Base-by-base conservation (phyloP, 2,888 invertebrate species). In the Timema podura region DNA sequence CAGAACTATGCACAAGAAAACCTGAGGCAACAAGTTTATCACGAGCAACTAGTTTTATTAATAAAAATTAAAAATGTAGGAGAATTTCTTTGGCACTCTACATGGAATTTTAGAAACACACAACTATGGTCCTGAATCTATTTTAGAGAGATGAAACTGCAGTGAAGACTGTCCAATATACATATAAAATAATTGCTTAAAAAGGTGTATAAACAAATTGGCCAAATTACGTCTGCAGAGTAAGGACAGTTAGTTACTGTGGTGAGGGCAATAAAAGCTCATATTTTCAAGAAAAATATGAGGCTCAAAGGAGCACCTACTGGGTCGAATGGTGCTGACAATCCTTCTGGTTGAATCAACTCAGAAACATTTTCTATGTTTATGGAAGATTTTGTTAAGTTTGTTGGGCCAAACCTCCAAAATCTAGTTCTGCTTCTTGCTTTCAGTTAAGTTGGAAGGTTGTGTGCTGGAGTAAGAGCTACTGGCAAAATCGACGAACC, bases 291-390 rank as follows among this genome's bases (percentile, higher is more conserved):
- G 59, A 44, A 59, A 59, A 59, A 59, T 59, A 15, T 59, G 44
- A 59, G 16, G 59, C 44, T 59, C 30, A 59, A 59, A 59, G 59
- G 59, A 59, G 9, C 59, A 44, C 16, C 66, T 48, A n/a, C 48
- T 48, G 49, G 66, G 48, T 13, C 48, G n/a, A 48, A 11, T 48
- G 66, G 66, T 16, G 66, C 49, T 48, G 47, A 6, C 30, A 66
- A 66, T 48, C 66, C 48, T 15, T 48, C 48, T 15, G 66, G 48
- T 16, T 66, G 66, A 48, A 66, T 66, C 48, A 48, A n/a, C 48
- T n/a, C 48, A 48, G 66, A 7, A 48, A 66, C 16, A 7, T 66
- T 66, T 16, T 30, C 48, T 6, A 47, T 48, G 48, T 66, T n/a
- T n/a, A n/a, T n/a, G n/a, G n/a, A n/a, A n/a, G n/a, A n/a, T n/a